Conservation (phyloP, 92 coral and sea anemone genomes). For the Parazoanthus swiftii region DNA sequence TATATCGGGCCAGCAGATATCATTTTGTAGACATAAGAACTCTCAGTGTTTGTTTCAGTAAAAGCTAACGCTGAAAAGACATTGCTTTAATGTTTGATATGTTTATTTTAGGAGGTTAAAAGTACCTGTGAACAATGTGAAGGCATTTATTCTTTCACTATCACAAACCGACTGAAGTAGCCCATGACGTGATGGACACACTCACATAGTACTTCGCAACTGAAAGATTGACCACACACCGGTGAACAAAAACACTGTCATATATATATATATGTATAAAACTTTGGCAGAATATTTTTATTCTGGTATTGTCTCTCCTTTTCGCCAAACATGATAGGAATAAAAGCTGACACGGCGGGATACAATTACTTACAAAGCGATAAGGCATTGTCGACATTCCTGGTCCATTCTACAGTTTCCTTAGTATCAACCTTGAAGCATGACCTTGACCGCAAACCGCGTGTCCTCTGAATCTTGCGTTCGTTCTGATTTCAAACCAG, state of each 20-base stretch:
- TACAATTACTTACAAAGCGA: conserved; percentile 2
- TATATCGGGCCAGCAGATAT: too few relatives aligned
- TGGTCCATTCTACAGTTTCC: conserved; percentile 19
- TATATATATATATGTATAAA: background rate
- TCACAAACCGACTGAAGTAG: background rate
- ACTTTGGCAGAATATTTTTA: background rate
- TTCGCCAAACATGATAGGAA: background rate
- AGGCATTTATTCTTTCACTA: background rate
- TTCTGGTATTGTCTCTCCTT: conserved; percentile 5
- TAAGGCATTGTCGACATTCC: conserved; percentile 30
- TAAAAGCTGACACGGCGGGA: conserved; percentile 4
- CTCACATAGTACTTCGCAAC: background rate
- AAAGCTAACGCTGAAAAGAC: background rate
- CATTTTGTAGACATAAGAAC: background rate
- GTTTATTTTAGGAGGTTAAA: background rate
- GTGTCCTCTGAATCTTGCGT: background rate
- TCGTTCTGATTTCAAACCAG: background rate
- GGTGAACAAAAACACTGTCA: background rate
- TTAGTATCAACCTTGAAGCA: background rate
- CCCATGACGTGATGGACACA: background rate
- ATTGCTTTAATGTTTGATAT: background rate
- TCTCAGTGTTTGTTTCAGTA: background rate
- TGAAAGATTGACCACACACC: background rate
- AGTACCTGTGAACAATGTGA: background rate
- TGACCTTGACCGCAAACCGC: conserved; percentile 35